Evolutionary conservation across 2,113 vertebrate genomes (phyloP).

Genomic region (Scolopax mira): DNA sequence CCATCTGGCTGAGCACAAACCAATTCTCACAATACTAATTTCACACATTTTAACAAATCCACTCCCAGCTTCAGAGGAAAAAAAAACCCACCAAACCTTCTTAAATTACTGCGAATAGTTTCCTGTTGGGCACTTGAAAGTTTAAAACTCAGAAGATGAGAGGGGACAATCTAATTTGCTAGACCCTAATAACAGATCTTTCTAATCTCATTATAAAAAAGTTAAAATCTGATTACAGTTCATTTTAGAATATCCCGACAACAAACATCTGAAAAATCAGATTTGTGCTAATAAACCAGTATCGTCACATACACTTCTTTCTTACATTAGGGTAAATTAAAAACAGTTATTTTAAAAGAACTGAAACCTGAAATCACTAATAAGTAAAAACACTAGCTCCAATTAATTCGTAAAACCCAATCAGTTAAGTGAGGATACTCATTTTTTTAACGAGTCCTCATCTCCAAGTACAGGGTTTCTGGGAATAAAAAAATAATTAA

Average conservation of each 20-base stretch:
- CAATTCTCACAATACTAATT: neutral
- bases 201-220: neutral
- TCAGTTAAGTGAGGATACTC: neutral
- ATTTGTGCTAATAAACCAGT: neutral
- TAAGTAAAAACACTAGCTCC: neutral
- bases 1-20: neutral
- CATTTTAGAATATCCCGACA: neutral
- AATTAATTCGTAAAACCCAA: neutral
- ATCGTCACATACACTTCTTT: neutral
- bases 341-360: neutral
- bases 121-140: neutral
- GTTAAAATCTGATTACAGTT: neutral
- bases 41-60: neutral
- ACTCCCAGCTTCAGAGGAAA: neutral
- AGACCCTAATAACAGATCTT: neutral
- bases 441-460: neutral
- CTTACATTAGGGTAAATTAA: neutral
- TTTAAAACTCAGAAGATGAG: neutral
- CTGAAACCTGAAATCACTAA: neutral
- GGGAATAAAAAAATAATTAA: neutral
- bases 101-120: neutral
- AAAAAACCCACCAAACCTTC: neutral
- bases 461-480: neutral
- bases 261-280: neutral
- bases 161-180: neutral